phyloP scores from a whole-genome alignment of 2,888 invertebrate genomes.

The Stramonita haemastoma region DNA sequence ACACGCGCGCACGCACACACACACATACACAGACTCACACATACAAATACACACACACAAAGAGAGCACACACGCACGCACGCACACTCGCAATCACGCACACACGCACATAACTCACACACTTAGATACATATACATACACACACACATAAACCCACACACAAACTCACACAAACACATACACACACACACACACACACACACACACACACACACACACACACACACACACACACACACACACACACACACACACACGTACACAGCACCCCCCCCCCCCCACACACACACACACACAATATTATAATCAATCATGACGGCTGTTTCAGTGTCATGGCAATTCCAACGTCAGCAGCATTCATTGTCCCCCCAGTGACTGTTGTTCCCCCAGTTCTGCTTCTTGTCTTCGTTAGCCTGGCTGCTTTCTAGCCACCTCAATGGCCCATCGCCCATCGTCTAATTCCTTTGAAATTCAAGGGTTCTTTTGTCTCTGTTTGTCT shows the following conservation, averaged over 20 bases:
- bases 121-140: neutral
- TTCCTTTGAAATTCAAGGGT: no score
- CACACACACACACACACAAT: constrained; percentile 11
- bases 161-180: neutral
- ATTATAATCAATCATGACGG: no score
- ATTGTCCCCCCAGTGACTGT: no score
- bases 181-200: constrained; percentile 8
- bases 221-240: neutral
- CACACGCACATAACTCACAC: neutral
- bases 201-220: neutral
- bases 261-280: neutral
- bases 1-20: no score
- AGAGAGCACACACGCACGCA: neutral
- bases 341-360: no score
- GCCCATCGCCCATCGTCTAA: no score
- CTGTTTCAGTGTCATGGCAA: no score
- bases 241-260: neutral
- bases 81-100: neutral
- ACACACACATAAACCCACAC: neutral
- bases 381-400: no score
- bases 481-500: no score
- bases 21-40: neutral
- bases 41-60: neutral
- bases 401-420: no score
- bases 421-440: no score